Base-by-base conservation (phyloP, 2,113 vertebrate genomes). In the Morone saxatilis region DNA sequence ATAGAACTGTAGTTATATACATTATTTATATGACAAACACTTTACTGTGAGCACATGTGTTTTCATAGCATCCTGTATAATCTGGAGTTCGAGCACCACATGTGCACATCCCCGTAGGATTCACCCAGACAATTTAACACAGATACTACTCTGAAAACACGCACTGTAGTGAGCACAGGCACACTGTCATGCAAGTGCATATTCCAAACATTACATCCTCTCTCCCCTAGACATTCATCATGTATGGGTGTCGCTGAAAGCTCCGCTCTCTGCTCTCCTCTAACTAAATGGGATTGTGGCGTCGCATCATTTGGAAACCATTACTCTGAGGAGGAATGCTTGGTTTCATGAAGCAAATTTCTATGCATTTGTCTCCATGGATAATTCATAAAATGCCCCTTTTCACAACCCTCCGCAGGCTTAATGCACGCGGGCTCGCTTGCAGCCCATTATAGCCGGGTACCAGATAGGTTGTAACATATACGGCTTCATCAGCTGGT, bases 361-460 rank as follows among this genome's bases (percentile, higher is more conserved):
- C 57, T 47, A 22, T 67, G 66, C 75, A 53, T 88, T 84, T 80
- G 77, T 88, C 73, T 86, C 41, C 40, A 63, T 60, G 45, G 84
- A 80, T 78, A 62, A 80, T 78, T 83, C 57, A 70, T 84, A 45
- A 53, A 84, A 50, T 25, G 69, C 69, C 31, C 22, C 17, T 38
- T 56, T 54, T 65, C 41, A 78, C 68, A 68, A 57, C 68, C 40
- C 78, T 73, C 31, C 3, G 2, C 20, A 3, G 19, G 63, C 80
- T 71, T 75, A 86, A 73, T 86, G 70, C 78, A 66, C n/a, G 12
- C 3, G 1, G 41, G 45, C n/a, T 50, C 36, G 48, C 72, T 78
- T 43, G 65, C 1, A 6, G 69, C 41, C 69, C 50, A 77, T 81
- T 75, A 78, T 7, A 41, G 60, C 20, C 11, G 0, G 45, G 76